Evolutionary conservation across 2,888 invertebrate genomes (phyloP).

Genomic region (Pammene aurita): DNA sequence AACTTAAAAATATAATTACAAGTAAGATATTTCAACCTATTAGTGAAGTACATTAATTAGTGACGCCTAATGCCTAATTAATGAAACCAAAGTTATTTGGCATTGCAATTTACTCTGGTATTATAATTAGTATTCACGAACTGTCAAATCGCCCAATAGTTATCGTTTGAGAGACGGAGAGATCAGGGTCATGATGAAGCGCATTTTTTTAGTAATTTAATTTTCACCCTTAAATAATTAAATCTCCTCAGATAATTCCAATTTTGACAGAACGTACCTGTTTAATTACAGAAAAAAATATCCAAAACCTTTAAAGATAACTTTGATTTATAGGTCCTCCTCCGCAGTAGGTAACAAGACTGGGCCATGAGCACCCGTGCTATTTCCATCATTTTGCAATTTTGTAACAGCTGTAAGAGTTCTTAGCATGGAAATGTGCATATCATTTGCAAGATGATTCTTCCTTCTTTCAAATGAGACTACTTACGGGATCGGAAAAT

Average conservation of each 20-base stretch:
- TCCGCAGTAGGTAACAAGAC: not conserved
- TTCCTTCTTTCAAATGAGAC: not conserved
- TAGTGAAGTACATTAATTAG: conserved; percentile 9
- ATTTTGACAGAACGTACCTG: not conserved
- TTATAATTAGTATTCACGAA: too few relatives aligned
- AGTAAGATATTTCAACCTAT: not conserved
- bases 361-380: not conserved
- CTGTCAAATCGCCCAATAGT: too few relatives aligned
- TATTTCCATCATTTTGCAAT: not conserved
- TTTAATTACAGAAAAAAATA: not conserved
- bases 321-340: not conserved
- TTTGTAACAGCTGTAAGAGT: conserved; percentile 8
- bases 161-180: too few relatives aligned
- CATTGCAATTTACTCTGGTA: not conserved
- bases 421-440: not conserved
- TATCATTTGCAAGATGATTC: not conserved
- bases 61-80: not conserved
- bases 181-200: too few relatives aligned
- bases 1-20: not conserved
- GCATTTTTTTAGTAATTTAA: too few relatives aligned
- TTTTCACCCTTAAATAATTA: too few relatives aligned
- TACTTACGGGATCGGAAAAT: not conserved
- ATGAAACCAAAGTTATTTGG: not conserved
- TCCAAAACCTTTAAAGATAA: not conserved
- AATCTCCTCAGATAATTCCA: too few relatives aligned